phyloP scores from a whole-genome alignment of 2,797 vertebrate genomes.

The Darevskia nairensis region DNA sequence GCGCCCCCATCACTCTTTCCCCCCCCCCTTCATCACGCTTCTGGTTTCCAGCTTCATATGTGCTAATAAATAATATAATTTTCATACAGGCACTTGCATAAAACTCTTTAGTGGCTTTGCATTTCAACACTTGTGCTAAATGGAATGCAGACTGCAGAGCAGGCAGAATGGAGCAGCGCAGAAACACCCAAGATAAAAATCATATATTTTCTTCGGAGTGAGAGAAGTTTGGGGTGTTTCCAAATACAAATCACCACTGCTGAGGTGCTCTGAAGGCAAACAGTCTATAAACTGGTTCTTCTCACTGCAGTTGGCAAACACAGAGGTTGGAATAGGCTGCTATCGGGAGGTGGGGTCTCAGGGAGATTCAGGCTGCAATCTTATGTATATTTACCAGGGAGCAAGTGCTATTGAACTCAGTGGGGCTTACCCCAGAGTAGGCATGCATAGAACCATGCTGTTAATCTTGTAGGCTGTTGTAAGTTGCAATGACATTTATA shows the following conservation, averaged over 20 bases:
- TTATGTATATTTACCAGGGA: background rate
- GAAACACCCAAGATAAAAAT: conserved; percentile 7
- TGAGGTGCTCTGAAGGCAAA: conserved; percentile 1
- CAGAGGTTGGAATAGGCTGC: background rate
- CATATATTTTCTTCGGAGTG: background rate
- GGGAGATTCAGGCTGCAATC: background rate
- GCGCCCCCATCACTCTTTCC: background rate
- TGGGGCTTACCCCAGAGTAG: background rate
- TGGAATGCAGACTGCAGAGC: conserved; percentile 2
- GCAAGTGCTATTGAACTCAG: no score
- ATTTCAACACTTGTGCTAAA: conserved; percentile 27
- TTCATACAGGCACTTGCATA: conserved; percentile 9
- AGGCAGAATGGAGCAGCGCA: conserved; percentile 28
- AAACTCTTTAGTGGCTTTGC: conserved; percentile 15
- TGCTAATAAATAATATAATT: background rate
- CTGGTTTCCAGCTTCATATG: conserved; percentile 10
- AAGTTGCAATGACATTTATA: background rate
- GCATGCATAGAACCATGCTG: background rate
- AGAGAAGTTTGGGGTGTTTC: background rate
- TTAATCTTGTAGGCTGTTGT: background rate
- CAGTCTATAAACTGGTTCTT: conserved; percentile 6
- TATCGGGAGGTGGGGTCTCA: background rate
- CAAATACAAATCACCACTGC: background rate
- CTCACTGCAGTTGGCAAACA: background rate
- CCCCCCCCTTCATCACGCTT: background rate